phyloP scores from a whole-genome alignment of 2,888 invertebrate genomes.

The Pyrrhosoma nymphula region DNA sequence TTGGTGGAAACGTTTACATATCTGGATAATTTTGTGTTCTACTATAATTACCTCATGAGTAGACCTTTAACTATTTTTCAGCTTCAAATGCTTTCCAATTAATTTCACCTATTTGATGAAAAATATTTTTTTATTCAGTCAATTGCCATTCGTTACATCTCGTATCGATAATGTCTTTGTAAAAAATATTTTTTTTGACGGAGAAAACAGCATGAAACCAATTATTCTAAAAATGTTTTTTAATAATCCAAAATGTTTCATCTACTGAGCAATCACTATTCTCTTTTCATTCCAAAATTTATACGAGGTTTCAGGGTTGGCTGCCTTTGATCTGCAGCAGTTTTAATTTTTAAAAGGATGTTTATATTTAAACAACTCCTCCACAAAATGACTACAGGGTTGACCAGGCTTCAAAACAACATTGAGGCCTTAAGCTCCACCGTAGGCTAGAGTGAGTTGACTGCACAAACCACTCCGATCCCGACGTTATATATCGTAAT shows the following conservation, averaged over 20 bases:
- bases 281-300: not conserved
- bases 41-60: too few relatives aligned
- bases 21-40: too few relatives aligned
- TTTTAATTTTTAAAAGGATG: not conserved
- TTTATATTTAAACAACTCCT: not conserved
- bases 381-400: not conserved
- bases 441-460: not conserved
- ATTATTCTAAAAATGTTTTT: not conserved
- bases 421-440: not conserved
- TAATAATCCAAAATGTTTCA: not conserved
- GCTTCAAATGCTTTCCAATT: too few relatives aligned
- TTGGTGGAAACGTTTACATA: too few relatives aligned
- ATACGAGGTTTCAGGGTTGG: too few relatives aligned
- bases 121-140: too few relatives aligned
- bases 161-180: too few relatives aligned
- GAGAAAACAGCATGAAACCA: too few relatives aligned
- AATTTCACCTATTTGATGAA: too few relatives aligned
- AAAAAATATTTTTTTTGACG: too few relatives aligned
- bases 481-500: not conserved
- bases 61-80: too few relatives aligned
- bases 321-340: not conserved
- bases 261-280: not conserved
- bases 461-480: not conserved
- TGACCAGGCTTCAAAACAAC: not conserved
- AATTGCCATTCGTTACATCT: too few relatives aligned